These are phyloP conservation scores for Leptobrachium ailaonicum DNA, from an alignment of 2,113 vertebrate species.

Conservation along the genomic window DNA sequence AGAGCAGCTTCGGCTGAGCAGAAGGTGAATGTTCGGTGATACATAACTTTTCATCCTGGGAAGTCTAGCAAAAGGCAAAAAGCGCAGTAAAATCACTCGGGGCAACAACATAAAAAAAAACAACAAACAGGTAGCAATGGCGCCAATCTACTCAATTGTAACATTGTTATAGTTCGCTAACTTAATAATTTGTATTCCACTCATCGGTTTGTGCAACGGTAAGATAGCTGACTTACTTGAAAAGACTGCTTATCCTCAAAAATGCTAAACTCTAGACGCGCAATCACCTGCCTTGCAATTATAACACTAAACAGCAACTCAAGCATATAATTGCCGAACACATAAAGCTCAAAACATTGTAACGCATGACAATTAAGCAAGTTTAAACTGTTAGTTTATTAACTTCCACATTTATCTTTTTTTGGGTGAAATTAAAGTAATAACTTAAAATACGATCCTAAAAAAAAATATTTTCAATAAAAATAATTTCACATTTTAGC, in stretches of 20 bases:
- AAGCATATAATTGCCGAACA: constrained; percentile 27
- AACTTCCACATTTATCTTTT: not conserved
- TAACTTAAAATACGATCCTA: not conserved
- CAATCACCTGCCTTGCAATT: constrained; percentile 31
- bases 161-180: constrained; percentile 32
- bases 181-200: constrained; percentile 27
- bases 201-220: not conserved
- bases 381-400: not conserved
- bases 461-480: too few relatives aligned
- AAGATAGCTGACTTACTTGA: not conserved
- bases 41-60: constrained; percentile 29
- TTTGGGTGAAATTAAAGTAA: not conserved
- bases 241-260: constrained; percentile 12
- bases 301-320: constrained; percentile 11
- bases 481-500: not conserved
- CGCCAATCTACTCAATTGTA: constrained; percentile 30
- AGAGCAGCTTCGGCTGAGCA: constrained; percentile 19
- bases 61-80: constrained; percentile 17
- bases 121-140: not conserved
- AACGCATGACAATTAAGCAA: constrained; percentile 16
- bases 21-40: constrained; percentile 43
- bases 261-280: constrained; percentile 16
- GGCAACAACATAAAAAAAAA: not conserved
- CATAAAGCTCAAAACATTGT: constrained; percentile 21
- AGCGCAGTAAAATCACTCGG: constrained; percentile 36